Evolutionary conservation across 2,888 invertebrate genomes (phyloP).

Genomic region (Magallana nippona): DNA sequence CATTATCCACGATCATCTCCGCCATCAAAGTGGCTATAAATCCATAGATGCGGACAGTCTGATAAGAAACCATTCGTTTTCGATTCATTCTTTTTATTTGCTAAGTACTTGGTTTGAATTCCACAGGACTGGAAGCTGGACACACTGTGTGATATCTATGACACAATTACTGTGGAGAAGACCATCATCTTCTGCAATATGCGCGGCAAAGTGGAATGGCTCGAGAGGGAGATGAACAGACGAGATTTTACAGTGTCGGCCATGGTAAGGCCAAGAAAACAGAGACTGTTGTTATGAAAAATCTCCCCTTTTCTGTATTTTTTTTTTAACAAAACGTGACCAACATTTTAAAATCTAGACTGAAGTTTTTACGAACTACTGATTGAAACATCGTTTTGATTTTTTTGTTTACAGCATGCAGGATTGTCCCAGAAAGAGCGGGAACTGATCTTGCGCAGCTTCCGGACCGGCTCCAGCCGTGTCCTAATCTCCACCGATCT

Average conservation of each 20-base stretch:
- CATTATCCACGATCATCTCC: no score
- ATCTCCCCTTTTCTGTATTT: no score
- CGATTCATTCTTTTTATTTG: no score
- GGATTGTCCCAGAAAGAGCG: constrained; percentile 99
- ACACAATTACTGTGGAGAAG: constrained; percentile 98
- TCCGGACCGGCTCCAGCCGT: constrained; percentile 98
- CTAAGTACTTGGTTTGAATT: background rate
- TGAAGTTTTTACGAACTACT: background rate
- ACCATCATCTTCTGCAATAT: constrained; percentile 99
- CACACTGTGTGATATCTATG: constrained; percentile 98
- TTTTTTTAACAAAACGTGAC: no score
- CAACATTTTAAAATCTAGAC: no score
- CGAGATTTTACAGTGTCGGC: constrained; percentile 99
- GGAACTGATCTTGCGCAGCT: constrained; percentile 98
- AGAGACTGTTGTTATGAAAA: no score
- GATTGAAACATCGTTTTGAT: background rate
- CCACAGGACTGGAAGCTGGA: constrained; percentile 82
- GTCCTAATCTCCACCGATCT: constrained; percentile 99
- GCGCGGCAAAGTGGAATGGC: constrained; percentile 98
- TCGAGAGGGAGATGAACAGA: constrained; percentile 95
- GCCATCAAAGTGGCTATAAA: no score
- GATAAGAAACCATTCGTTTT: no score
- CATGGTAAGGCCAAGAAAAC: constrained; percentile 83
- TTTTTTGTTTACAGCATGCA: constrained; percentile 86
- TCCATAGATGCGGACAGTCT: no score